Evolutionary conservation across 1,140 invertebrate species (phyloP), one percentile per base, ranked within the genome.

Genomic region (Brachionus paranguensis): DNA sequence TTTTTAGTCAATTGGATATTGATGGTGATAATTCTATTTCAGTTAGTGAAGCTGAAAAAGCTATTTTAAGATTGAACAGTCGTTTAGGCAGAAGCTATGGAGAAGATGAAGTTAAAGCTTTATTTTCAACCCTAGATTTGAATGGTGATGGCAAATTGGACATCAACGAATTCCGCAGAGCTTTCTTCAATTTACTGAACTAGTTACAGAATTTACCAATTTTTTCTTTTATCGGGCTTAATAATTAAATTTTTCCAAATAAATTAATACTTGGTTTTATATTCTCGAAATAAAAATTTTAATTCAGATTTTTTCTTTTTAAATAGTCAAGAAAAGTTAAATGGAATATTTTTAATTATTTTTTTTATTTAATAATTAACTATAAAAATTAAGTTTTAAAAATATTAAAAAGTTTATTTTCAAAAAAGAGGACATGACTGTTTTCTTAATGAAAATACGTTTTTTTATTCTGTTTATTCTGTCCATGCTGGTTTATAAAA

Each of bases 71-170:
- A 81, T 68, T 81, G 27, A 81, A 81, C 53, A 64, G 50, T n/a
- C 50, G 78, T 17, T 68, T 81, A 7, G 78, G 78, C 1, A 60
- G 78, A 64, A 37, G 11, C 11, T 81, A 81, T 81, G 78, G 78
- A 3, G 78, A 81, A 81, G 78, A 81, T 68, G 78, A 81, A 45
- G 78, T 81, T 5, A 60, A 27, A 60, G 50, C 78, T n/a, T 81
- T 81, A 17, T 81, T 81, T 47, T n/a, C 53, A 14, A 20, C 20
- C 0, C 27, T 81, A 20, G 78, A 81, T 47, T 41, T 24, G 10
- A 81, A 81, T 27, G 27, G 20, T 12, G 78, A 81, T 64, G 78
- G 78, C 0, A 43, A 45, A 43, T 64, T 81, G 41, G 64, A 81
- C 20, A 43, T 81, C 5, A 43, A 64, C 20, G 78, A 81, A 68